Percentiles rank a stretch among this genome's conserved stretches.
Conservation (phyloP, 2,888 invertebrate species). For the Aleiodes alternator region DNA sequence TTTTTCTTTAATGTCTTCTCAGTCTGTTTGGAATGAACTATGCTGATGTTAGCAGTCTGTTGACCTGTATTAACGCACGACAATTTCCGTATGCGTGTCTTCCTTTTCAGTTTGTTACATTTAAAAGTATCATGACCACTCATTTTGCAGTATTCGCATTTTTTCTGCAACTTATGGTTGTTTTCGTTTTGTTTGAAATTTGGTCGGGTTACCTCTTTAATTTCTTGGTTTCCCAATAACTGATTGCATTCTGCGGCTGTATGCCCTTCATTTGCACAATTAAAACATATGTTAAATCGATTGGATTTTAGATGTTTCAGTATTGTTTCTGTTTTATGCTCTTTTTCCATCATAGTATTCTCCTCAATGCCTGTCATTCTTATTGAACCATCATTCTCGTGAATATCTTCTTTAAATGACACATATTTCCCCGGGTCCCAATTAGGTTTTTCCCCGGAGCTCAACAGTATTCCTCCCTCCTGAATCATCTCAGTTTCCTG, state of each 20-base stretch:
- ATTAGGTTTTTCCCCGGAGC: neutral
- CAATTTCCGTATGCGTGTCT: neutral
- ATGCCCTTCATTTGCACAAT: neutral
- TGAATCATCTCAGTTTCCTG: neutral
- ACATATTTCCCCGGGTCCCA: neutral
- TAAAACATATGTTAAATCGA: conserved; percentile 3
- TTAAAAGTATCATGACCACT: neutral
- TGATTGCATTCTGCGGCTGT: neutral
- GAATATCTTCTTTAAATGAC: neutral
- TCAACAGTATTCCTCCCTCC: neutral
- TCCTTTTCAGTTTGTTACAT: neutral
- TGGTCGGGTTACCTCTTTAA: neutral
- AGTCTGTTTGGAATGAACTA: no score
- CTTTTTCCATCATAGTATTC: neutral
- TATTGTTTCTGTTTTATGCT: neutral
- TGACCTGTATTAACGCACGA: neutral
- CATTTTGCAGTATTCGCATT: neutral
- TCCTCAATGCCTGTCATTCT: neutral
- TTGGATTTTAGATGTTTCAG: neutral
- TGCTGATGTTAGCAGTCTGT: neutral
- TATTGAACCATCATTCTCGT: neutral
- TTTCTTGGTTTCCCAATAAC: neutral
- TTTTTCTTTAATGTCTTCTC: no score
- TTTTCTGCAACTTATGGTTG: neutral
- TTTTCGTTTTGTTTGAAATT: neutral